Base-by-base conservation (phyloP, 37 sponge, comb jelly and placozoan genomes). In the Trichoplax adhaerens region DNA sequence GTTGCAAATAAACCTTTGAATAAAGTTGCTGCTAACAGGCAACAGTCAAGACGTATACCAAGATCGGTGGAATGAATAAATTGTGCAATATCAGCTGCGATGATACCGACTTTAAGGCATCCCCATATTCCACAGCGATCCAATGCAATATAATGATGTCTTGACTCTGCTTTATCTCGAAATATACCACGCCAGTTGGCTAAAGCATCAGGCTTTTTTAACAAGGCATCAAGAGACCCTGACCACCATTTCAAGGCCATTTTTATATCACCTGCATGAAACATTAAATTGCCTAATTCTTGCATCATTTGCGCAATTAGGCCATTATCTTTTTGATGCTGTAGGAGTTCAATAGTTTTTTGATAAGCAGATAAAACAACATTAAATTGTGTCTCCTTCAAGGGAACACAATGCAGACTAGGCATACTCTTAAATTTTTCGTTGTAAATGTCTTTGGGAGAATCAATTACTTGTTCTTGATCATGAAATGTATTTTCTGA, bases 91-190 rank as follows among this genome's bases (percentile, higher is more conserved):
- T 83, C 83, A 8, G 78, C 66, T 5, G 79, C 83, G 7, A 81
- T 72, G 6, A 77, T 67, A 51, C 55, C 79, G 6, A 68, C 91
- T 7, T 58, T 29, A 53, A 80, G 61, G 61, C 84, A 83, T 49
- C 83, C 88, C 83, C 83, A 87, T 5, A 87, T 47, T 46, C 83
- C 83, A 68, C 72, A 74, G 64, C 46, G 59, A 58, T 82, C 65
- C 58, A 89, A 73, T 4, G 65, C 71, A 54, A 62, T 53, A 6
- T 8, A 10, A 8, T 10, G 58, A 3, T 60, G 60, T 8, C 50
- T 72, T 50, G 60, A 10, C 4, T 61, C 54, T 4, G 2, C 53
- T 58, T 66, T 61, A 72, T 65, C 73, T 66, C 60, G 60, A 3
- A 71, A n/a, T 47, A 73, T 29, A 58, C n/a, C 50, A 64, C 69